phyloP scores from a whole-genome alignment of 23 tunicate genomes.

The Pegea sp. region DNA sequence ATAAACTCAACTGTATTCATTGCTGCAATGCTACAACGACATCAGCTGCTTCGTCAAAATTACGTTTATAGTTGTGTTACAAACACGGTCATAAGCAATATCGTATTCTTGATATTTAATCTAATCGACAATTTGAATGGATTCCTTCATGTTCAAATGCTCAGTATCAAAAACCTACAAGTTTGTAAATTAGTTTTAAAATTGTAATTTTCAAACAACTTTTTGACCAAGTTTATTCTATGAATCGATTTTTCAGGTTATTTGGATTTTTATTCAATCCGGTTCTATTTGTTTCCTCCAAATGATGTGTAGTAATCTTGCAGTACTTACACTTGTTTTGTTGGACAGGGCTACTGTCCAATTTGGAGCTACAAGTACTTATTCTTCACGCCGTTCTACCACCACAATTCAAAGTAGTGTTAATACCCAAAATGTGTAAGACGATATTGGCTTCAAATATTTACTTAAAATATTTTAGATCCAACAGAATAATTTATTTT shows the following conservation, averaged over 20 bases:
- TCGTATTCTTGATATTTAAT: constrained; percentile 16
- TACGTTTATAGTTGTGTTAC: constrained; percentile 64
- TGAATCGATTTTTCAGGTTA: constrained; percentile 18
- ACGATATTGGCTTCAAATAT: too few species aligned
- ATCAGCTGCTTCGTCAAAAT: constrained; percentile 43
- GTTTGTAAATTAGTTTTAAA: too few species aligned
- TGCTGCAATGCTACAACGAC: constrained; percentile 49
- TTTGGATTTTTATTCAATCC: constrained; percentile 51
- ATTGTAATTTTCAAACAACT: too few species aligned
- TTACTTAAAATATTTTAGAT: too few species aligned
- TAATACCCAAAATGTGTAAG: too few species aligned
- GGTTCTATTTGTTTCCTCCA: constrained; percentile 32
- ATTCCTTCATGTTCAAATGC: too few species aligned
- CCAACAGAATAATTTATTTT: too few species aligned
- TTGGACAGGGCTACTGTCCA: constrained; percentile 35
- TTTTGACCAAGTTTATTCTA: too few species aligned
- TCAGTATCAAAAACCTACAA: too few species aligned
- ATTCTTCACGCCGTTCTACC: too few species aligned
- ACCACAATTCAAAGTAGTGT: too few species aligned
- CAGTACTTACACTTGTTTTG: constrained; percentile 46
- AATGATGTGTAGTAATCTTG: constrained; percentile 53
- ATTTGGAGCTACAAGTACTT: constrained; percentile 11
- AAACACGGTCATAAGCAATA: constrained; percentile 56
- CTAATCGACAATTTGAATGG: too few species aligned
- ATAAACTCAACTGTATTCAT: constrained; percentile 20